Evolutionary conservation across 2,113 vertebrate species (phyloP).

Genomic region (human): DNA sequence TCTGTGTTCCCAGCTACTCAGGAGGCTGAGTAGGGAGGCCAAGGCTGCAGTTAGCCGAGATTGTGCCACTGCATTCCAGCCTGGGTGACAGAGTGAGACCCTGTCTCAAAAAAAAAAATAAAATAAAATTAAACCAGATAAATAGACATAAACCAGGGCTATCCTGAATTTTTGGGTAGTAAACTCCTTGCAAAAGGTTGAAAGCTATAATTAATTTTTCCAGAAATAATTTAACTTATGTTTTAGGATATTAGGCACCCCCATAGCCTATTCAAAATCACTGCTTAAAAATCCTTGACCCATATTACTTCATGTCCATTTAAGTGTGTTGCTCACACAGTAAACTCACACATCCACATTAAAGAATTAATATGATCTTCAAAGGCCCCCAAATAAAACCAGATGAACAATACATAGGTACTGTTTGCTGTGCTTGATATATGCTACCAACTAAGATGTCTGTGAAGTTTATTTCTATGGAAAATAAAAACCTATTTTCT

Average conservation of each 20-base stretch:
- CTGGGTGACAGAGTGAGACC: no score
- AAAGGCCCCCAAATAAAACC: background rate
- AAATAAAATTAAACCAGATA: background rate
- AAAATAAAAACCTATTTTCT: background rate
- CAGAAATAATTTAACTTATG: background rate
- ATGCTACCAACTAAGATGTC: background rate
- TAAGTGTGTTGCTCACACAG: background rate
- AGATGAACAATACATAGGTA: background rate
- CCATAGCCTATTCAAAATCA: background rate
- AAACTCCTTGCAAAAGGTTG: background rate
- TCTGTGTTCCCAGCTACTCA: no score
- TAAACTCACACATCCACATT: background rate
- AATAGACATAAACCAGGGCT: background rate
- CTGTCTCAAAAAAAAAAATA: no score
- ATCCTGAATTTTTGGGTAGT: background rate
- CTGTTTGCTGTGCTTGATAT: background rate
- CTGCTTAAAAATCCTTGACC: background rate
- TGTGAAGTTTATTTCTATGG: background rate
- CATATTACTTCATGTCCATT: background rate
- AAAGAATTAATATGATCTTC: background rate
- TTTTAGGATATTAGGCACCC: background rate
- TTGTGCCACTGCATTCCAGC: no score
- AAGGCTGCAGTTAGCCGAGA: no score
- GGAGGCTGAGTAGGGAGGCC: no score
- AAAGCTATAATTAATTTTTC: background rate